Base-by-base conservation (phyloP, 2,888 invertebrate species). In the Prosopocoilus inquinatus region DNA sequence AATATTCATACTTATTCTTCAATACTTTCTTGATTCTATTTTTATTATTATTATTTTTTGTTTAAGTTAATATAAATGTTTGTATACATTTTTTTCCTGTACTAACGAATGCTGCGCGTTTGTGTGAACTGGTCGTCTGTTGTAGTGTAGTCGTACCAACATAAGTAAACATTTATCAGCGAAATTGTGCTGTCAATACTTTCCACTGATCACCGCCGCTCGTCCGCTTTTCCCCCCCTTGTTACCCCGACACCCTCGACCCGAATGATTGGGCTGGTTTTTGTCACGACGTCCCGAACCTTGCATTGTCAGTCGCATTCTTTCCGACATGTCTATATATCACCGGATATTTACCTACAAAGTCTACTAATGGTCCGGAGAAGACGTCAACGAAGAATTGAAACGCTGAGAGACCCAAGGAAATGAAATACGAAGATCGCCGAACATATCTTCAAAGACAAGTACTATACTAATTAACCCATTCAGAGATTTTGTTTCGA, bases 221-320 rank as follows among this genome's bases (percentile, higher is more conserved):
- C 43, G 43, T 62, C 62, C 64, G 61, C 64, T 64, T 63, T 60
- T 65, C 57, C 61, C 63, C 57, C 62, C 61, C 62, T 60, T 59
- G 60, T 20, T 35, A 38, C n/a, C 49, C 11, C 36, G 43, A 39
- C 12, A 33, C 20, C 50, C 8, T 28, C 39, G 52, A 52, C 63
- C 61, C 58, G 61, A 63, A 63, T 67, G 72, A 70, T 71, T 71
- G 69, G 68, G 68, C 69, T 69, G 68, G 69, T 70, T 71, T 71
- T 71, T 70, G 70, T 71, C 70, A 69, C 68, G 69, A 68, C 65
- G 65, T 64, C 64, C 64, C 57, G 60, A 59, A 61, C 65, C 66
- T 65, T 68, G 68, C 66, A 66, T 64, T 67, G 66, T 65, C 63
- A 65, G 64, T 64, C 63, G 66, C 67, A 70, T 69, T 69, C 69